Evolutionary conservation across 2,113 vertebrate genomes (phyloP), one percentile per base, ranked within the genome.

Genomic region (Madoqua kirkii): DNA sequence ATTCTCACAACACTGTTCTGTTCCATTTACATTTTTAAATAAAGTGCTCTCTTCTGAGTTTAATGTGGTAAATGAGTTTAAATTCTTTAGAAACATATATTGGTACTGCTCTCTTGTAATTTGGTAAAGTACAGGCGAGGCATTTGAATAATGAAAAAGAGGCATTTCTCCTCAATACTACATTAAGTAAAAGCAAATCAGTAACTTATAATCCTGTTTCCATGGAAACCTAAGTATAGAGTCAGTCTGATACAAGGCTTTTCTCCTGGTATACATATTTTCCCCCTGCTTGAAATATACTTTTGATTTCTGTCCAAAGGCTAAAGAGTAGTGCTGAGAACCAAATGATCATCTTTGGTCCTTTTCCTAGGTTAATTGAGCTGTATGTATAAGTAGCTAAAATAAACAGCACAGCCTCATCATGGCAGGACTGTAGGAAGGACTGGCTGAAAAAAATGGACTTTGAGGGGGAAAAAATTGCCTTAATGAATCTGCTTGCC

Each of bases 271-370:
- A n/a, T 52, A 93, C 92, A 91, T 52, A 96, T 94, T 92, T 97
- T 29, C 40, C 82, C 7, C 52, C 43, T 92, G 79, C 78, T 98
- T 97, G 93, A 98, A 96, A 93, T 89, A 36, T 33, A 93, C 3
- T 92, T 96, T 96, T 98, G 95, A 97, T 98, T 97, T 82, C 50
- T 98, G 54, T 98, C 96, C 96, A 98, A 97, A 98, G 97, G 76
- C 90, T 92, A 52, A 67, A 95, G 97, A 98, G 83, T 82, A 97
- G 86, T 76, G 83, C 29, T 45, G 31, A 95, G 81, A 97, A 74
- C 45, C 83, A 98, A 98, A 94, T 83, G 78, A 25, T 93, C 60
- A 95, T 74, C 76, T 85, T 33, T 91, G 29, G 31, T 94, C 84
- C 91, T 82, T 74, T 96, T 89, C 71, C 76, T 87, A 36, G 23